Conservation (phyloP, 2,888 invertebrate species). For the Therioaphis trifolii region DNA sequence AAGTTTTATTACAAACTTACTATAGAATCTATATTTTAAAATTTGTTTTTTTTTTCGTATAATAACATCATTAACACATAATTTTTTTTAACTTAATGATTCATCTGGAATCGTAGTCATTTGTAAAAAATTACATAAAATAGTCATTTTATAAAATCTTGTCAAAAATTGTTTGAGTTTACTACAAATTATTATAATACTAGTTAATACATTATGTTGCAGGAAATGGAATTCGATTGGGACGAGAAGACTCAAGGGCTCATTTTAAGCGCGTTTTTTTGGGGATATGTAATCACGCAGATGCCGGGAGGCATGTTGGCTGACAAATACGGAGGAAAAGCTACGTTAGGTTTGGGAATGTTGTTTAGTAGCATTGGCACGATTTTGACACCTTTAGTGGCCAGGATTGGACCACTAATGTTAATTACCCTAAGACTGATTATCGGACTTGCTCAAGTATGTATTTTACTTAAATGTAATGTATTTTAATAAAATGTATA, state of each 20-base stretch:
- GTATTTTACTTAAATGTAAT: too few relatives aligned
- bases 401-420: constrained; percentile 68
- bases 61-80: too few relatives aligned
- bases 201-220: constrained; percentile 35
- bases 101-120: too few relatives aligned
- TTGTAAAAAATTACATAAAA: too few relatives aligned
- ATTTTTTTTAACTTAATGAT: too few relatives aligned
- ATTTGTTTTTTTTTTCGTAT: too few relatives aligned
- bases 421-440: constrained; percentile 69
- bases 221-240: constrained; percentile 76
- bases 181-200: too few relatives aligned
- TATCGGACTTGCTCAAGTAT: constrained; percentile 71
- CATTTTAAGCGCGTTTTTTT: constrained; percentile 70
- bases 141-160: too few relatives aligned
- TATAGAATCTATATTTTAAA: too few relatives aligned
- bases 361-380: constrained; percentile 69
- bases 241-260: constrained; percentile 72
- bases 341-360: constrained; percentile 70
- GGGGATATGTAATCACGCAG: constrained; percentile 70
- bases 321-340: constrained; percentile 70
- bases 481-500: too few relatives aligned
- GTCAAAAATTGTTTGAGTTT: too few relatives aligned
- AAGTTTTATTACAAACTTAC: too few relatives aligned
- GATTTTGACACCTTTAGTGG: constrained; percentile 69
- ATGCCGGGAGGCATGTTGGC: constrained; percentile 70